These are phyloP conservation scores for Benthochromis sp. DNA, from an alignment of 2,113 vertebrate species.

Conservation along the genomic window DNA sequence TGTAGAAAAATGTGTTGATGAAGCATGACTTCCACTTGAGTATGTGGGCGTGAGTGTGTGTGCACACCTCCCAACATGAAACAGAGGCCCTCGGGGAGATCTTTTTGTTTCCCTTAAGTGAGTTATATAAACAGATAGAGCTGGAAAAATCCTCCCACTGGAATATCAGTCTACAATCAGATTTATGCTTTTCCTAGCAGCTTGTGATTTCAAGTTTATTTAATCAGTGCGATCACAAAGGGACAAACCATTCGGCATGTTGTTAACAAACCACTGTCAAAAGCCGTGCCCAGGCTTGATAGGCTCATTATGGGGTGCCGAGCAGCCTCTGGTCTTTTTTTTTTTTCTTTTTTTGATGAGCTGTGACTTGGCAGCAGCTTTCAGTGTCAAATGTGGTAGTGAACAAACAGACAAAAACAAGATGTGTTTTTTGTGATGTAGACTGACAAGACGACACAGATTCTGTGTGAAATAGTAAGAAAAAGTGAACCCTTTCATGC, in stretches of 20 bases:
- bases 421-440: not conserved
- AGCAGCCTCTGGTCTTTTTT: slow-evolving; percentile 1
- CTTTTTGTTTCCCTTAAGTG: not conserved
- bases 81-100: not conserved
- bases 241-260: slow-evolving; percentile 30
- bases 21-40: not conserved
- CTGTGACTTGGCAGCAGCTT: not conserved
- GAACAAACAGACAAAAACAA: not conserved
- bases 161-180: slow-evolving; percentile 26
- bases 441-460: not conserved
- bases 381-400: not conserved
- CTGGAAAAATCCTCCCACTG: slow-evolving; percentile 42
- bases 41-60: not conserved
- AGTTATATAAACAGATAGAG: slow-evolving; percentile 45
- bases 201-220: slow-evolving; percentile 55
- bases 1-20: not conserved
- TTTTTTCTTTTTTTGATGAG: slow-evolving; percentile 11
- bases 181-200: slow-evolving; percentile 36
- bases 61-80: not conserved
- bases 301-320: not conserved
- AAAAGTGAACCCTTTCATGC: not conserved
- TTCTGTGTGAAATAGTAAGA: not conserved
- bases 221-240: slow-evolving; percentile 35
- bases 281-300: slow-evolving; percentile 42
- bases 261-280: slow-evolving; percentile 23